Percentiles rank a stretch among this genome's conserved stretches.
Conservation (phyloP, 2,797 vertebrate genomes). For the Gymnothorax reevesii region DNA sequence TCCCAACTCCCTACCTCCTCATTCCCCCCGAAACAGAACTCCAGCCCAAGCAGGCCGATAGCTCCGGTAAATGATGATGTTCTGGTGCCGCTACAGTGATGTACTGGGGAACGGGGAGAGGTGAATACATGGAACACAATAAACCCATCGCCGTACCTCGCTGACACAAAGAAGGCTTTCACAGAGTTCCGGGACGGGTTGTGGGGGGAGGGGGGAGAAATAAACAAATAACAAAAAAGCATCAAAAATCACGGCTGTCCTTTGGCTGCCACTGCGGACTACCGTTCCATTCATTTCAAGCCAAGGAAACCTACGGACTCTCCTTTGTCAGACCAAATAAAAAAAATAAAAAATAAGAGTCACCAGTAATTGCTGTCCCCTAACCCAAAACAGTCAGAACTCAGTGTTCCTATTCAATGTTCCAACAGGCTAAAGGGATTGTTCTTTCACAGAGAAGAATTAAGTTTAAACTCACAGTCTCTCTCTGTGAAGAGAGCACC, state of each 20-base stretch:
- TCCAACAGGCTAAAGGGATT: conserved; percentile 52
- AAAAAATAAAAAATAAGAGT: conserved; percentile 35
- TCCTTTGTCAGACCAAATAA: conserved; percentile 40
- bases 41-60: conserved; percentile 47
- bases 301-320: conserved; percentile 45
- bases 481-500: conserved; percentile 18
- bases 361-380: conserved; percentile 36
- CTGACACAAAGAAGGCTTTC: conserved; percentile 21
- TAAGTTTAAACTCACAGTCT: conserved; percentile 38
- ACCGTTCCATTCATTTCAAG: conserved; percentile 32
- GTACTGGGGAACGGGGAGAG: conserved; percentile 34
- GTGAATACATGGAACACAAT: conserved; percentile 24
- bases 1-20: conserved; percentile 3
- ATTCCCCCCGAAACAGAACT: background rate
- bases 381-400: conserved; percentile 36
- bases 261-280: conserved; percentile 36
- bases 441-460: conserved; percentile 39
- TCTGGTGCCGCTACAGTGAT: conserved; percentile 49
- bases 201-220: background rate
- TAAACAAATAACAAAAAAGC: background rate
- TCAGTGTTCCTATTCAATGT: conserved; percentile 38
- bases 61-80: conserved; percentile 50
- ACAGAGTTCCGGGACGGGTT: background rate
- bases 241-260: background rate
- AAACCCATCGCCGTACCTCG: conserved; percentile 43